Conservation (phyloP, 2,797 vertebrate genomes). For the Borostomias antarcticus region DNA sequence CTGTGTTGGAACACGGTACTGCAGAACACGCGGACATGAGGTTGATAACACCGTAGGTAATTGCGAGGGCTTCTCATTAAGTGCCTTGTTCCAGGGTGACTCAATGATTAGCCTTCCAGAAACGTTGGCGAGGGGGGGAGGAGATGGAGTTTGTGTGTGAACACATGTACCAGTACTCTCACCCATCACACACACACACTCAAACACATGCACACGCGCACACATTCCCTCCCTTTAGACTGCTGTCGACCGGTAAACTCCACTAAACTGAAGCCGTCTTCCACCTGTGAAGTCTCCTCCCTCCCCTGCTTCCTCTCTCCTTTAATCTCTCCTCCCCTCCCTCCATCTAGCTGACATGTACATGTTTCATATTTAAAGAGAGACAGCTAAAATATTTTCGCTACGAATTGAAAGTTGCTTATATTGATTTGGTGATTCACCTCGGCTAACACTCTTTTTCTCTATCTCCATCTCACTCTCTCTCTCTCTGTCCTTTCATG, state of each 20-base stretch:
- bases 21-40: neutral
- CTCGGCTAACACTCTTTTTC: neutral
- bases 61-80: neutral
- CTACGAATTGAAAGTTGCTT: conserved; percentile 34
- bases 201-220: conserved; percentile 6
- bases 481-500: neutral
- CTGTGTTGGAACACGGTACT: neutral
- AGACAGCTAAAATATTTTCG: conserved; percentile 30
- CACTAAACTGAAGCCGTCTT: conserved; percentile 7
- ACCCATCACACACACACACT: too few relatives aligned
- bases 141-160: neutral
- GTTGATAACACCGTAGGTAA: neutral
- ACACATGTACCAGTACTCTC: conserved; percentile 22
- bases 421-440: conserved; percentile 44
- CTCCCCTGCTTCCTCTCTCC: conserved; percentile 4
- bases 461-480: neutral
- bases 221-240: neutral
- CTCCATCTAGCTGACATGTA: conserved; percentile 26
- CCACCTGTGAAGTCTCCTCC: conserved; percentile 13
- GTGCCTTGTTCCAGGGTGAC: neutral
- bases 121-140: too few relatives aligned
- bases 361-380: conserved; percentile 23
- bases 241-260: conserved; percentile 48
- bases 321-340: conserved; percentile 1
- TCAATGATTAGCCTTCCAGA: neutral